Base-by-base conservation (phyloP, 1,140 invertebrate species). In the Agrilus planipennis region DNA sequence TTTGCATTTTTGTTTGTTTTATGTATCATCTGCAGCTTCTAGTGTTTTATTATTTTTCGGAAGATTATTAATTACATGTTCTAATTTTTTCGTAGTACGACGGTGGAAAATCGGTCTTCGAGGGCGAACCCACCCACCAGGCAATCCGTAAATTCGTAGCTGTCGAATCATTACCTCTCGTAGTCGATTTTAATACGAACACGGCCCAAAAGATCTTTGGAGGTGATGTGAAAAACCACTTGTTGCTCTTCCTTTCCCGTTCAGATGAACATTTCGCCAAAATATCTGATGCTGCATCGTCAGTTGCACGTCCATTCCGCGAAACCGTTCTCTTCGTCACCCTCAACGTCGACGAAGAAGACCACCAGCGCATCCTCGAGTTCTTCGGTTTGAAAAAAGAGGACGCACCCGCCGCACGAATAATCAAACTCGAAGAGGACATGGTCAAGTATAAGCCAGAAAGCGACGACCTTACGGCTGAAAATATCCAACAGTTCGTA, bases 361-460 rank as follows among this genome's bases (percentile, higher is more conserved):
- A 99, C 58, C 94, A 99, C 63, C 78, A 84, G 49, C 79, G 93
- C 58, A 98, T 99, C 59, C 72, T 98, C 53, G 95, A 99, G 69
- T 99, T 95, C 87, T 99, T 99, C 64, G 95, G 95, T 49, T 84
- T 98, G 76, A 91, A 89, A 66, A 84, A 85, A 54, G 79, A 84
- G 14, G 87, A 97, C 56, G 75, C 89, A 9, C 95, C 96, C 10
- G 77, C 86, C 7, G 84, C 95, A 60, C 79, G 96, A 54, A 69
- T 99, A 31, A 98, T 99, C 60, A 81, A 81, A 42, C 68, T 99
- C 32, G 89, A 93, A 65, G 89, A 98, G 56, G 93, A 98, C 57
- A 98, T 99, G 94, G 79, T 82, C 55, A 99, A 99, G 68, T 99
- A 85, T 73, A 97, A 96, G 63, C 95, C 95, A 23, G 73, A 81